Conservation (phyloP, 2,888 invertebrate genomes). For the Aphrophora alni region DNA sequence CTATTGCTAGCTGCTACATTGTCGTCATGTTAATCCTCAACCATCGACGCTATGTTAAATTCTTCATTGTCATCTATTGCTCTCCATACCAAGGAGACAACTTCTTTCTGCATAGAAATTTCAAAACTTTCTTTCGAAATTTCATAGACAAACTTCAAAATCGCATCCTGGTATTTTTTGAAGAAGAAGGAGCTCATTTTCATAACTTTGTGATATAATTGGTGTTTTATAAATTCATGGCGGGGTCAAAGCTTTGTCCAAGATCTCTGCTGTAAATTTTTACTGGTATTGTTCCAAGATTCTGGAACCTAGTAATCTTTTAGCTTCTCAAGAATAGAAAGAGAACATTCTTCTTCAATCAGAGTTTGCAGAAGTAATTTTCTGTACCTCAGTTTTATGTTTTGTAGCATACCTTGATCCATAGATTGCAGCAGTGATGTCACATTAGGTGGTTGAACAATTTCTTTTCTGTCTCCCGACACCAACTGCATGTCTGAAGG, state of each 20-base stretch:
- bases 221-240: neutral
- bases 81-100: neutral
- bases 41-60: neutral
- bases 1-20: conserved; percentile 11
- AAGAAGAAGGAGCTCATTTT: neutral
- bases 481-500: conserved; percentile 17
- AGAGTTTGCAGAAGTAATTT: conserved; percentile 11
- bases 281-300: neutral
- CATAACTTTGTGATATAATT: no score
- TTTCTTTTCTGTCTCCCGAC: conserved; percentile 21
- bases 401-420: neutral
- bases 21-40: neutral
- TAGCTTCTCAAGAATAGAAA: neutral
- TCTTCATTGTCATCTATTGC: neutral
- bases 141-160: no score
- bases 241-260: neutral
- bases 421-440: neutral
- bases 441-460: conserved; percentile 16
- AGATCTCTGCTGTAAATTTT: neutral
- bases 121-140: no score
- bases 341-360: conserved; percentile 11
- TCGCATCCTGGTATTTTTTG: neutral
- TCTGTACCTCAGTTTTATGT: conserved; percentile 19
- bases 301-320: conserved; percentile 33
- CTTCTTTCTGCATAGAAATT: neutral